Conservation (phyloP, 2,797 vertebrate genomes). For the Labroides dimidiatus region DNA sequence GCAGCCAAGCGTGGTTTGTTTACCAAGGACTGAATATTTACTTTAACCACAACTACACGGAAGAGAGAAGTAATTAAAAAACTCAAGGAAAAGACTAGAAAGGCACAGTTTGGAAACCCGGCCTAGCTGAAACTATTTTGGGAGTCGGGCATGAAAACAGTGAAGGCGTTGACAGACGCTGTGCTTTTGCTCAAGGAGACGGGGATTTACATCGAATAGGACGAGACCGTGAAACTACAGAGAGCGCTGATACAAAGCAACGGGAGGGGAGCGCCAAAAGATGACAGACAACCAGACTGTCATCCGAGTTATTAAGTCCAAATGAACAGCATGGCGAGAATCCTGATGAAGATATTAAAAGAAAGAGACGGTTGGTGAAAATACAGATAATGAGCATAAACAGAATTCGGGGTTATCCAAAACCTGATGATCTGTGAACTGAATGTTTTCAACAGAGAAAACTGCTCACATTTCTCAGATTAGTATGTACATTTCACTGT, state of each 20-base stretch:
- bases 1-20: not conserved
- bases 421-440: not conserved
- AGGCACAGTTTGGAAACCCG: not conserved
- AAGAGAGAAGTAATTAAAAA: constrained; percentile 14
- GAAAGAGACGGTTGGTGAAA: not conserved
- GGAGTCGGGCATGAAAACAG: constrained; percentile 1
- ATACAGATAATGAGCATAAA: not conserved
- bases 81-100: constrained; percentile 12
- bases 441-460: not conserved
- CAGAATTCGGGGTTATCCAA: not conserved
- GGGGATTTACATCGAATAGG: constrained; percentile 8
- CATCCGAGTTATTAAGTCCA: constrained; percentile 9
- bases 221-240: constrained; percentile 4
- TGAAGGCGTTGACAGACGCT: constrained; percentile 2
- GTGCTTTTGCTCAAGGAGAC: not conserved
- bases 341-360: not conserved
- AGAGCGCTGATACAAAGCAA: not conserved
- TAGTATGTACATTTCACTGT: not conserved
- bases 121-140: constrained; percentile 19
- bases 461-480: not conserved
- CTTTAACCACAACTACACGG: not conserved
- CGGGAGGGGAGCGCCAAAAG: constrained; percentile 1
- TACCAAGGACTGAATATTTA: constrained; percentile 1
- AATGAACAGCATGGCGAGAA: not conserved
- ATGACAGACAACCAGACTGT: constrained; percentile 3